Percentiles rank a stretch among this genome's conserved stretches.
phyloP scores from a whole-genome alignment of 1,140 invertebrate species.

The Thereuonema tuberculata region DNA sequence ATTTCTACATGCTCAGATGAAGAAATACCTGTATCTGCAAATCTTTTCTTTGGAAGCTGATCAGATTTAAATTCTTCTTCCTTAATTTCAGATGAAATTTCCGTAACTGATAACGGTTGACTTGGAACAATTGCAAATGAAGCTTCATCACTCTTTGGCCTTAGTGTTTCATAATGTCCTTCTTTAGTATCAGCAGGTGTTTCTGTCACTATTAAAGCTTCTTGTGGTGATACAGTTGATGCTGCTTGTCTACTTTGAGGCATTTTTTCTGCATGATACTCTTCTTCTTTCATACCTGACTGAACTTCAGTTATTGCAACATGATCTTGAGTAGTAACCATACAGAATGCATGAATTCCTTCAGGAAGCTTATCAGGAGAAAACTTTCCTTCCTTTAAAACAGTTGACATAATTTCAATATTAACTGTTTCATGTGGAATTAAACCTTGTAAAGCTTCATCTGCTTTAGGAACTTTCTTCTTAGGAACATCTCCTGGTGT shows the following conservation, averaged over 20 bases:
- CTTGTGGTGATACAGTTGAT: conserved; percentile 36
- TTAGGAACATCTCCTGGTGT: conserved; percentile 45
- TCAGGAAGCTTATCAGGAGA: conserved; percentile 3
- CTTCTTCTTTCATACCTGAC: conserved; percentile 35
- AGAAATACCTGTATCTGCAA: conserved; percentile 13
- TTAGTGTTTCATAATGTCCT: conserved; percentile 24
- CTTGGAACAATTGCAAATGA: conserved; percentile 8
- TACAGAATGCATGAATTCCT: conserved; percentile 3
- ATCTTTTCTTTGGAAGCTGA: conserved; percentile 8
- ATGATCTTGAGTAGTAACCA: conserved; percentile 9
- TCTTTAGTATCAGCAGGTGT: conserved; percentile 43
- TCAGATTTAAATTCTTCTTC: conserved; percentile 9
- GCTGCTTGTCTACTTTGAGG: conserved; percentile 37
- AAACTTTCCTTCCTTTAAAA: conserved; percentile 9
- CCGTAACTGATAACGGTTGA: conserved; percentile 12
- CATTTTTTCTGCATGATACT: conserved; percentile 31
- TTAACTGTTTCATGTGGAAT: conserved; percentile 32
- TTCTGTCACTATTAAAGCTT: conserved; percentile 38
- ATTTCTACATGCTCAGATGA: conserved; percentile 16
- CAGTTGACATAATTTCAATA: too few relatives aligned
- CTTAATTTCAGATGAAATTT: conserved; percentile 11
- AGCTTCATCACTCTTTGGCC: conserved; percentile 11
- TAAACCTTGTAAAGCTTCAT: conserved; percentile 38
- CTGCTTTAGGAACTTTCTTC: conserved; percentile 33
- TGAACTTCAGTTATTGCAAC: conserved; percentile 14